A percentile compares a stretch with the other conserved stretches of the same genome.
Conservation (phyloP, 2,888 invertebrate genomes). For the Disparrhopalites patrizii region DNA sequence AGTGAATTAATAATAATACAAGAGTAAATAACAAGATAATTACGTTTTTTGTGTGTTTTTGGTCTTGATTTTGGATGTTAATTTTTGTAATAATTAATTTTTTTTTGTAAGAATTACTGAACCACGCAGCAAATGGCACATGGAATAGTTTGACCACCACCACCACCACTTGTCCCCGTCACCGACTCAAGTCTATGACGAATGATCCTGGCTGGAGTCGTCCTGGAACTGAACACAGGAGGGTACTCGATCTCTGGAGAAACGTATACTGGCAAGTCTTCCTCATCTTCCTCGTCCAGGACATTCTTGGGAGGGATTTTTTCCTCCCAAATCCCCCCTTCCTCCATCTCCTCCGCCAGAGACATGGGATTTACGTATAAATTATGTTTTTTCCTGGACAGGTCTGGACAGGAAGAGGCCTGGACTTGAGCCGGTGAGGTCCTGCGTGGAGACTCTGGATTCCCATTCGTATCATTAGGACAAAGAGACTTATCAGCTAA, state of each 20-base stretch:
- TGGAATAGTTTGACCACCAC: conserved; percentile 42
- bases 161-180: conserved; percentile 4
- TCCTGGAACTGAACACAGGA: conserved; percentile 2
- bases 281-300: not conserved
- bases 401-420: not conserved
- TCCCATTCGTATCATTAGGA: too few relatives aligned
- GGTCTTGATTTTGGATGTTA: too few relatives aligned
- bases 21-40: not conserved
- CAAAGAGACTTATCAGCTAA: too few relatives aligned
- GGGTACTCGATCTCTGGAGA: conserved; percentile 8
- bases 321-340: not conserved
- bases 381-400: too few relatives aligned
- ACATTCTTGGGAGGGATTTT: not conserved
- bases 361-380: not conserved
- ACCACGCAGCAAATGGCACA: conserved; percentile 47
- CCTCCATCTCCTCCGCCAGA: not conserved
- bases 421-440: not conserved
- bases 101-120: conserved; percentile 28
- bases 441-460: too few relatives aligned
- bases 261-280: not conserved
- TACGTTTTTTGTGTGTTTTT: too few relatives aligned
- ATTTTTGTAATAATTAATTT: not conserved
- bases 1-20: not conserved
- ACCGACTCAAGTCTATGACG: conserved; percentile 4
- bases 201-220: conserved; percentile 11